These are phyloP conservation scores for Trachymyrmex septentrionalis DNA, from an alignment of 1,140 invertebrate genomes.

Conservation along the genomic window DNA sequence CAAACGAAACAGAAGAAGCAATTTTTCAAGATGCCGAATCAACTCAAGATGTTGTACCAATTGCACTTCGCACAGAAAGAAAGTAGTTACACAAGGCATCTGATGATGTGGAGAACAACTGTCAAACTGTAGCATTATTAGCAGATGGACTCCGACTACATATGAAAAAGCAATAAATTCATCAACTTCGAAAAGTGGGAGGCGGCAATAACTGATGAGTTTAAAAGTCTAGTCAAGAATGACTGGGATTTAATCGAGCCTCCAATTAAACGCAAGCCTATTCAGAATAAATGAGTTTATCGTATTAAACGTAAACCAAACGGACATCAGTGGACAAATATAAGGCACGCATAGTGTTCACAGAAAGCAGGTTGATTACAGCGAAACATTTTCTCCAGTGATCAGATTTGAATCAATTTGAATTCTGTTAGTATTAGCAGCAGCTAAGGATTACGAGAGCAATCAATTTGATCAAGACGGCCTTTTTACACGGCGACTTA, in stretches of 20 bases:
- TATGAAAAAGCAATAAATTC: too few relatives aligned
- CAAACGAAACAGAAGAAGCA: too few relatives aligned
- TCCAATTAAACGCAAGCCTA: not conserved
- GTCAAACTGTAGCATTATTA: too few relatives aligned
- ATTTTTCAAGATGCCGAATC: too few relatives aligned
- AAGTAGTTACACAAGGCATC: too few relatives aligned
- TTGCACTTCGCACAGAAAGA: too few relatives aligned
- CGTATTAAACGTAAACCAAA: not conserved
- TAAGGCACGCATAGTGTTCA: not conserved
- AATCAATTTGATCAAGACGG: not conserved
- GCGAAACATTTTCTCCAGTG: not conserved
- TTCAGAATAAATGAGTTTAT: conserved; percentile 2
- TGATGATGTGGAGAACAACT: too few relatives aligned
- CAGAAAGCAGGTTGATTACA: too few relatives aligned
- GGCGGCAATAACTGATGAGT: too few relatives aligned
- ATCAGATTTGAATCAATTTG: not conserved
- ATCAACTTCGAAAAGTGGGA: too few relatives aligned
- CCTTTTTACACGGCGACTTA: not conserved
- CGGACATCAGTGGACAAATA: not conserved
- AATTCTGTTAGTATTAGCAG: not conserved
- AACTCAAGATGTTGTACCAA: too few relatives aligned
- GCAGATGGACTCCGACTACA: too few relatives aligned
- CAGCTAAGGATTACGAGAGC: not conserved
- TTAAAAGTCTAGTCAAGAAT: not conserved
- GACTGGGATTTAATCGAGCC: not conserved